Percentiles rank a stretch among this genome's conserved stretches.
Evolutionary conservation across 2,113 vertebrate species (phyloP).

Genomic region (Vidua macroura): DNA sequence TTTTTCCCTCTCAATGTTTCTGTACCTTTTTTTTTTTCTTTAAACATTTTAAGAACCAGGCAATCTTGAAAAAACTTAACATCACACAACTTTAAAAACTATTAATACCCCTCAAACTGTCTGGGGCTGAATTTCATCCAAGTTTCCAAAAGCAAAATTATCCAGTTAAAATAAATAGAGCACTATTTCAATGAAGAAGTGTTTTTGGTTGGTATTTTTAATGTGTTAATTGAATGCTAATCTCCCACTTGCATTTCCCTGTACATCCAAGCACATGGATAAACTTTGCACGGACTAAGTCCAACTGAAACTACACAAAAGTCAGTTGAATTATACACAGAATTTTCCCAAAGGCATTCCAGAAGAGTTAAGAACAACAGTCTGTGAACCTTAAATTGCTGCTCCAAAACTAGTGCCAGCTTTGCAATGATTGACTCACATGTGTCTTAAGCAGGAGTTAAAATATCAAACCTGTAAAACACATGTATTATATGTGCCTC

Average conservation of each 20-base stretch:
- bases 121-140: neutral
- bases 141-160: constrained; percentile 6
- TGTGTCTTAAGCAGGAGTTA: neutral
- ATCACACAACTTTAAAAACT: neutral
- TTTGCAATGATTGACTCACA: neutral
- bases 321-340: neutral
- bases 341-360: neutral
- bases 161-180: neutral
- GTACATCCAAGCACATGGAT: neutral
- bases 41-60: constrained; percentile 35
- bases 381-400: neutral
- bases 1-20: constrained; percentile 22
- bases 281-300: neutral
- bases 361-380: neutral
- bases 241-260: neutral
- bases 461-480: neutral
- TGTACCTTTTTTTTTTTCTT: neutral
- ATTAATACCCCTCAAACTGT: neutral
- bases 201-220: neutral
- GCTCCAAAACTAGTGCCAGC: neutral
- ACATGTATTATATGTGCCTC: neutral
- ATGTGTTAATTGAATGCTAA: neutral
- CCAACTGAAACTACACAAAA: neutral
- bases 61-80: constrained; percentile 4
- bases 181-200: neutral